A percentile compares a stretch with the other conserved stretches of the same genome.
Conservation (phyloP, 2,888 invertebrate genomes). For the Drosophila macrospina region DNA sequence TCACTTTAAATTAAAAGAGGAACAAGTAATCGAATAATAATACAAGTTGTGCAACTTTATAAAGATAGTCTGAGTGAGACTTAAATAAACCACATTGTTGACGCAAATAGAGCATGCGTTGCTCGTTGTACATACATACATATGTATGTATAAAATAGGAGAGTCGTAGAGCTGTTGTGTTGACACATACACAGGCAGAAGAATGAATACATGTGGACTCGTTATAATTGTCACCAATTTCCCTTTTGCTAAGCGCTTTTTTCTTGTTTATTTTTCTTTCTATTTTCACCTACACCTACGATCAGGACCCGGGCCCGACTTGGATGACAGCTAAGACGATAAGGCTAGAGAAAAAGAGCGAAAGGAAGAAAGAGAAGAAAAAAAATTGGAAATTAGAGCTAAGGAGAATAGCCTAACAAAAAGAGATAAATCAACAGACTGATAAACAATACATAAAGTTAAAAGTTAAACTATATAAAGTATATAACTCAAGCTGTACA, state of each 20-base stretch:
- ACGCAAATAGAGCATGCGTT: slow-evolving; percentile 49
- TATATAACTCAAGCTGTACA: slow-evolving; percentile 80
- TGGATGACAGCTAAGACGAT: slow-evolving; percentile 56
- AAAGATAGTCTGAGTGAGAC: neutral
- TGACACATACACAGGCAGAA: neutral
- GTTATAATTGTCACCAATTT: slow-evolving; percentile 19
- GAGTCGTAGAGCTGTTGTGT: neutral
- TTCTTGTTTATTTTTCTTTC: slow-evolving; percentile 41
- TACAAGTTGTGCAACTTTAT: neutral
- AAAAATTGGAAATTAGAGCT: slow-evolving; percentile 78
- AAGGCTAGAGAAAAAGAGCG: slow-evolving; percentile 35
- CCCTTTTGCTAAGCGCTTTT: slow-evolving; percentile 33
- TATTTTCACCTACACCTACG: slow-evolving; percentile 19
- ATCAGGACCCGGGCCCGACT: slow-evolving; percentile 59
- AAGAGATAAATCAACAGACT: slow-evolving; percentile 85
- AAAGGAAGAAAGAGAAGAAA: slow-evolving; percentile 47
- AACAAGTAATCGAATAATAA: neutral
- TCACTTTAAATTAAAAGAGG: neutral
- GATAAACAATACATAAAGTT: slow-evolving; percentile 83
- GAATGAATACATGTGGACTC: slow-evolving; percentile 25
- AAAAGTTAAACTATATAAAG: slow-evolving; percentile 77
- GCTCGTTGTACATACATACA: slow-evolving; percentile 1
- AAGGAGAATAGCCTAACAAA: slow-evolving; percentile 72
- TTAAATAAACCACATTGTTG: slow-evolving; percentile 42
- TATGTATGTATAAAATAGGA: neutral